Evolutionary conservation across 2,113 vertebrate species (phyloP), one percentile per base, ranked within the genome.

Genomic region (Choloepus hoffmanni): DNA sequence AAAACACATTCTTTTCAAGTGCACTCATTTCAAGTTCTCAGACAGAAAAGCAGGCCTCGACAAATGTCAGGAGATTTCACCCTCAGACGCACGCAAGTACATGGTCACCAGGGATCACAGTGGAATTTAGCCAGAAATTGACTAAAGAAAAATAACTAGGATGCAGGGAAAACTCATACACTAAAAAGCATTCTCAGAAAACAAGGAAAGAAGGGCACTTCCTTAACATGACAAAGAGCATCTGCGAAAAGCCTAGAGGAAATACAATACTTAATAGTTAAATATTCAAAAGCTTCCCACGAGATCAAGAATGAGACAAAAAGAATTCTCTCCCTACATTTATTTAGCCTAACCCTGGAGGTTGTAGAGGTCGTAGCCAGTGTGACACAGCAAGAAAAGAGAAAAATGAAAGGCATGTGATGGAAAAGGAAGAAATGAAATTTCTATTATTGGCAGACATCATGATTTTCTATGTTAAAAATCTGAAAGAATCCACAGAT

Each of bases 241-340:
- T 3, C 84, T 30, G 21, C 5, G 40, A 67, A 58, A 83, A 58
- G 19, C 30, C 85, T 19, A 1, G 2, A 68, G 16, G 1, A n/a
- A 1, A 4, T 1, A 1, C 10, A 12, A 24, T 14, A 13, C 74
- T 7, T 10, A 7, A 2, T 1, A 1, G 24, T 13, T 33, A 26
- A 19, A 13, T 4, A 24, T 0, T 4, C 2, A 15, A n/a, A 50
- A 30, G 11, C 28, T 24, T 13, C 8, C 62, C 26, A 16, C 0
- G 0, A 21, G 40, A 70, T 24, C 5, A 53, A 62, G 7, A 36
- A 7, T 3, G 28, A 23, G 26, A 33, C 43, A 24, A 85, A 40
- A 16, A 23, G 2, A 18, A 68, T 18, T 40, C 43, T 18, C 14
- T 40, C 72, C 14, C 60, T 7, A 3, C 23, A 3, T 74, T 12